Base-by-base conservation (phyloP, 2,113 vertebrate genomes). In the Alosa alosa region DNA sequence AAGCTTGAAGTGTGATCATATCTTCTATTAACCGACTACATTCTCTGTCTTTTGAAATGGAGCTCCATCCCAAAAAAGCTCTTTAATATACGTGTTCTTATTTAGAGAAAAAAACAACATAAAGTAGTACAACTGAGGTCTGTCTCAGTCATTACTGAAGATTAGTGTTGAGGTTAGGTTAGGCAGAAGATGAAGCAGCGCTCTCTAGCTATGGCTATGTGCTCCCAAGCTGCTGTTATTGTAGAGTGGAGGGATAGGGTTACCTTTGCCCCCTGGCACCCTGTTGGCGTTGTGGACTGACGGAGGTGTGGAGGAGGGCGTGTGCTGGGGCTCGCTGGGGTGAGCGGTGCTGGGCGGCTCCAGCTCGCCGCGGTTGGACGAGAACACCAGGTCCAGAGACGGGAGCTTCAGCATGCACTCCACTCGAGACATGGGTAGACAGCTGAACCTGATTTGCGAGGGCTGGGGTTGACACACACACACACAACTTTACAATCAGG, bases 361-460 rank as follows among this genome's bases (percentile, higher is more conserved):
- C 84, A 99, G 92, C 78, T 99, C 98, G 72, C 97, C 97, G 52
- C 98, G 95, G 90, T 99, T 99, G 57, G 98, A 99, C 84, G 98
- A 99, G 93, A 99, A 99, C 25, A 99, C 98, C 87, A 99, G 95
- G 90, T 99, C 98, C 86, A 99, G 90, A 7, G 98, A 99, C 8
- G 98, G 98, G 85, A 99, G 91, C 89, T 99, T 99, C 75, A 99
- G 93, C 98, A 99, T 99, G 41, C 98, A 99, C 92, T 99, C 98
- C 17, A 99, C 98, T 88, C 98, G 95, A 81, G 98, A 99, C 86
- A 99, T 97, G 0, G 98, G 98, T 89, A 99, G 94, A 89, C 98
- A 99, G 92, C 98, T 99, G 93, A 99, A 99, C 85, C 98, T 97
- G 91, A 99, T 99, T 94, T 99, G 98, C 82, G 98, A 99, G 0